Base-by-base conservation (phyloP, 2,797 vertebrate genomes). In the Kryptopterus vitreolus region DNA sequence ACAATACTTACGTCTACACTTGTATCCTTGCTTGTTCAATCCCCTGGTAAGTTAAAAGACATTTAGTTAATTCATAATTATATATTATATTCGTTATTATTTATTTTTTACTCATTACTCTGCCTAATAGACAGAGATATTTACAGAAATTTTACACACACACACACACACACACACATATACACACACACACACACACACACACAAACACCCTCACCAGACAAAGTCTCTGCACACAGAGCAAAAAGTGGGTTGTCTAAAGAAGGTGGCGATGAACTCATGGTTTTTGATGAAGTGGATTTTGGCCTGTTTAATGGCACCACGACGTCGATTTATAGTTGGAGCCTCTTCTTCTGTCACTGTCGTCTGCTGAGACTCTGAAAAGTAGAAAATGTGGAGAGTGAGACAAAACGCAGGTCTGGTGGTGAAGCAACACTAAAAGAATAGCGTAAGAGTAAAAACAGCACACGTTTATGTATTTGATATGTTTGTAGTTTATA, bases 201-300 rank as follows among this genome's bases (percentile, higher is more conserved):
- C 29, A 68, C 61, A 81, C 46, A 77, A 15, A 31, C 7, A n/a
- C 83, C 16, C 97, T 96, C 84, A 99, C 98, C 98, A 99, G 62
- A 99, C 98, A 82, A 99, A 99, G 0, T 99, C 98, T 89, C 95
- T 95, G 91, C 98, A 99, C 85, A 99, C 98, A 1, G 98, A 99
- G 87, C 98, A 99, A 92, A 99, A 99, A 0, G 98, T 99, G 74
- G 97, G 97, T 86, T 99, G 98, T 83, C 96, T 90, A 88, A 99
- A 99, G 92, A 99, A 99, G 26, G 96, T 99, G 87, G 97, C 97
- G 0, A 95, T 97, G 85, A 99, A 99, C 88, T 99, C 98, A 2
- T 99, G 98, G 87, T 97, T 97, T 93, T 98, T 99, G 87, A 99
- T 97, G 91, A 95, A 95, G 94, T 99, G 98, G 89, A 99, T 95